Percentiles rank a stretch among this genome's conserved stretches.
Conservation (phyloP, 2,797 vertebrate genomes). For the Macroramphosus scolopax region DNA sequence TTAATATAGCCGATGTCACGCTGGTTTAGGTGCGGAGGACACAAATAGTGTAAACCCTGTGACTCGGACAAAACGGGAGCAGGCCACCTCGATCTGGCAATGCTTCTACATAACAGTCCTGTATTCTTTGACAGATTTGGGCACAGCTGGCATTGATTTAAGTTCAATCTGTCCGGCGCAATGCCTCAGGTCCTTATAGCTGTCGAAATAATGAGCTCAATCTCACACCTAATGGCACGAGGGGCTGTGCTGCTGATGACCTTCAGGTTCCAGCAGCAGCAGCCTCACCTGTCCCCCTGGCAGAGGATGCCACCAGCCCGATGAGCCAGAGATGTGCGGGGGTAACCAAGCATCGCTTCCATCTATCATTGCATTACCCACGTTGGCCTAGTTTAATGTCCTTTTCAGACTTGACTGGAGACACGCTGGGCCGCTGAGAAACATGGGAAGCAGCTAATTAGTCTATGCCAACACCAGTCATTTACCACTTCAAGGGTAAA, state of each 20-base stretch:
- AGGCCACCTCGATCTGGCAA: conserved; percentile 17
- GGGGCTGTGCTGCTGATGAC: conserved; percentile 38
- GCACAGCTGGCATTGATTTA: conserved; percentile 37
- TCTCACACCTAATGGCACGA: conserved; percentile 23
- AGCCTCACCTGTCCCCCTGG: conserved; percentile 56
- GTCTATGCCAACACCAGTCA: conserved; percentile 59
- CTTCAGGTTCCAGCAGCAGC: conserved; percentile 45
- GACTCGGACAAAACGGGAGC: conserved; percentile 5
- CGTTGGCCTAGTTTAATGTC: conserved; percentile 69
- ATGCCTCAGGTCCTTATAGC: too few species aligned
- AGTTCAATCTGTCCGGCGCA: conserved; percentile 7
- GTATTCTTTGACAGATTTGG: conserved; percentile 23
- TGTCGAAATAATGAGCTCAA: conserved; percentile 46
- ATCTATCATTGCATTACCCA: conserved; percentile 75
- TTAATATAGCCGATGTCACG: too few species aligned
- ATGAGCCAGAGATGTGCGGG: conserved; percentile 42
- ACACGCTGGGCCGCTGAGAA: conserved; percentile 58
- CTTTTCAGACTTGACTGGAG: conserved; percentile 66
- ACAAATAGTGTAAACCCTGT: conserved; percentile 1
- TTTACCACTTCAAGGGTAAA: conserved; percentile 65
- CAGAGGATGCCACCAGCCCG: conserved; percentile 39
- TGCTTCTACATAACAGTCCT: conserved; percentile 27
- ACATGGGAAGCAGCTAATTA: conserved; percentile 70
- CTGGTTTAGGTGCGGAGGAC: too few species aligned
- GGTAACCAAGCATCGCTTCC: conserved; percentile 61